These are phyloP conservation scores for Paralvinella palmiformis DNA, from an alignment of 1,140 invertebrate genomes.

Conservation along the genomic window DNA sequence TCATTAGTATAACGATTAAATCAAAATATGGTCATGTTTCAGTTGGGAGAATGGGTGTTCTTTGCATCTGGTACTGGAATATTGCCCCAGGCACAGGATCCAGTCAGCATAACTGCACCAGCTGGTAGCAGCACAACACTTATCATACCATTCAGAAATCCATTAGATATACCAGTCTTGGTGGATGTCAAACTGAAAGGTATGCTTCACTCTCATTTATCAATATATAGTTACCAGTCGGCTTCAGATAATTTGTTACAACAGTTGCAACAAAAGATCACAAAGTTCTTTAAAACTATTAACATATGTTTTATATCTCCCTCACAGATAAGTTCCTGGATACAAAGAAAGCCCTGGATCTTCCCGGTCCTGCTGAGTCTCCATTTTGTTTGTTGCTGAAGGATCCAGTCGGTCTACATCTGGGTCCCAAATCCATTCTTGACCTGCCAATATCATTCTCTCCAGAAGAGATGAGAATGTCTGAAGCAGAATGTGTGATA, in stretches of 20 bases:
- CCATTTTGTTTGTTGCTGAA: conserved; percentile 46
- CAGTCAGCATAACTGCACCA: conserved; percentile 36
- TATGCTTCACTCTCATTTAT: conserved; percentile 16
- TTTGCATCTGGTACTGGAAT: conserved; percentile 38
- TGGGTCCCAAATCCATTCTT: conserved; percentile 44
- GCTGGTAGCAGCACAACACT: conserved; percentile 41
- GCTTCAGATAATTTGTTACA: neutral
- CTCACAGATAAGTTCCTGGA: too few species aligned
- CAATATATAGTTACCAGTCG: neutral
- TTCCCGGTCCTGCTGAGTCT: conserved; percentile 17
- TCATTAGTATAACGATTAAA: too few species aligned
- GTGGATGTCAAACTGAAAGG: conserved; percentile 39
- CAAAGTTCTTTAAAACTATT: neutral
- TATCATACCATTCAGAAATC: conserved; percentile 48
- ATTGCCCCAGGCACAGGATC: conserved; percentile 39
- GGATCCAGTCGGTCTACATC: conserved; percentile 29
- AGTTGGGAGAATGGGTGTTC: conserved; percentile 48
- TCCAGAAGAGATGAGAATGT: conserved; percentile 42
- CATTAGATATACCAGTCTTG: conserved; percentile 37
- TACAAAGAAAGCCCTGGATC: too few species aligned
- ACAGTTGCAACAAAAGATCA: neutral
- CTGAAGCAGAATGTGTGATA: conserved; percentile 39
- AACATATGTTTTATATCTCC: neutral
- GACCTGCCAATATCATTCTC: conserved; percentile 50
- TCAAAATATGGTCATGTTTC: too few species aligned